Conservation (phyloP, 2,888 invertebrate species). For the Mythimna vitellina region DNA sequence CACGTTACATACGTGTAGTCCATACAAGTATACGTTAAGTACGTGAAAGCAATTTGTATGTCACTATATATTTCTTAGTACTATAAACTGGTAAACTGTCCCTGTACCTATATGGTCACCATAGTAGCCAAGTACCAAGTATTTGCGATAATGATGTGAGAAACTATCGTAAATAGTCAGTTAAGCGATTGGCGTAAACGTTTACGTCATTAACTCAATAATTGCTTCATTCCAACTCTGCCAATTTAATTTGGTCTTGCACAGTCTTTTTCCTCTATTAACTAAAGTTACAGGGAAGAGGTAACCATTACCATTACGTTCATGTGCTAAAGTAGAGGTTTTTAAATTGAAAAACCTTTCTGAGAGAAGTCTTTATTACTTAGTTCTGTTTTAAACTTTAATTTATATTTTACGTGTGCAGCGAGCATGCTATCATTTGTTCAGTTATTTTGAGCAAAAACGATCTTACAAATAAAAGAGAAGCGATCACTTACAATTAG, state of each 20-base stretch:
- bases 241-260: slow-evolving; percentile 39
- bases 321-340: not conserved
- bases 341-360: slow-evolving; percentile 21
- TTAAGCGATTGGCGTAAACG: slow-evolving; percentile 49
- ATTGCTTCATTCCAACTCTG: slow-evolving; percentile 54
- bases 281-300: slow-evolving; percentile 13
- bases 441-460: slow-evolving; percentile 26
- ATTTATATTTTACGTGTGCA: slow-evolving; percentile 39
- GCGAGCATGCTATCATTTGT: slow-evolving; percentile 34
- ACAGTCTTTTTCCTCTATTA: slow-evolving; percentile 14
- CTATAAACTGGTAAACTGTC: slow-evolving; percentile 58
- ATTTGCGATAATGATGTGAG: slow-evolving; percentile 57
- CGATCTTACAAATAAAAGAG: slow-evolving; percentile 19
- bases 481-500: slow-evolving; percentile 53
- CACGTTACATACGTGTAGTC: slow-evolving; percentile 65
- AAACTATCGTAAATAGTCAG: slow-evolving; percentile 46
- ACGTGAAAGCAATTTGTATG: slow-evolving; percentile 78
- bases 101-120: slow-evolving; percentile 48
- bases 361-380: not conserved
- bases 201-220: slow-evolving; percentile 51
- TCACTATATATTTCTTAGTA: slow-evolving; percentile 65
- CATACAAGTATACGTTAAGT: slow-evolving; percentile 56
- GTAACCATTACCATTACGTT: slow-evolving; percentile 21
- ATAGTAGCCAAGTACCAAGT: slow-evolving; percentile 37
- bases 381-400: slow-evolving; percentile 10